phyloP scores from a whole-genome alignment of 35 echinoderm and acorn worm species.

The Heliocidaris erythrogramma region DNA sequence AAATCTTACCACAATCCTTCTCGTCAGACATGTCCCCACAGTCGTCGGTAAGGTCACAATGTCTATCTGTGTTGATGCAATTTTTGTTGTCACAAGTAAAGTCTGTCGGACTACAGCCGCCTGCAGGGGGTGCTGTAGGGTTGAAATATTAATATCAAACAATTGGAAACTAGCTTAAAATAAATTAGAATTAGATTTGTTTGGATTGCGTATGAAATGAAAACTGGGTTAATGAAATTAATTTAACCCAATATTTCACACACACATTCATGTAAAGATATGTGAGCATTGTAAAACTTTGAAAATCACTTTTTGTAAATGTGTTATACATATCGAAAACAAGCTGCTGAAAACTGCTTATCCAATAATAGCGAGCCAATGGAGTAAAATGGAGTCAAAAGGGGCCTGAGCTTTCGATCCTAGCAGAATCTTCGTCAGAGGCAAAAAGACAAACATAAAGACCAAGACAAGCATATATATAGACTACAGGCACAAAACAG shows the following conservation, averaged over 20 bases:
- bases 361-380: too few species aligned
- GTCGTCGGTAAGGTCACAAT: conserved; percentile 94
- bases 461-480: too few species aligned
- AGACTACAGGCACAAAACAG: too few species aligned
- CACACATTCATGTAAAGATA: too few species aligned
- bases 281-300: not conserved
- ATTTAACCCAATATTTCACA: not conserved
- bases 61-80: conserved; percentile 62
- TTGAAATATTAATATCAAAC: conserved; percentile 53
- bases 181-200: not conserved
- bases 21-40: conserved; percentile 86
- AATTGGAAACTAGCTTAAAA: not conserved
- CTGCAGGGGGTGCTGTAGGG: conserved; percentile 22
- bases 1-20: conserved; percentile 59
- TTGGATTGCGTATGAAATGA: not conserved
- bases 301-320: not conserved
- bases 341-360: too few species aligned
- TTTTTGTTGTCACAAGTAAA: conserved; percentile 59
- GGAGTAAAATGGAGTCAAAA: too few species aligned
- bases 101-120: conserved; percentile 50
- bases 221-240: not conserved
- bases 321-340: not conserved
- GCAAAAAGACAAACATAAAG: too few species aligned
- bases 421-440: too few species aligned
- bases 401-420: too few species aligned